Base-by-base conservation (phyloP, 2,113 vertebrate species). In the Misgurnus mizolepis region DNA sequence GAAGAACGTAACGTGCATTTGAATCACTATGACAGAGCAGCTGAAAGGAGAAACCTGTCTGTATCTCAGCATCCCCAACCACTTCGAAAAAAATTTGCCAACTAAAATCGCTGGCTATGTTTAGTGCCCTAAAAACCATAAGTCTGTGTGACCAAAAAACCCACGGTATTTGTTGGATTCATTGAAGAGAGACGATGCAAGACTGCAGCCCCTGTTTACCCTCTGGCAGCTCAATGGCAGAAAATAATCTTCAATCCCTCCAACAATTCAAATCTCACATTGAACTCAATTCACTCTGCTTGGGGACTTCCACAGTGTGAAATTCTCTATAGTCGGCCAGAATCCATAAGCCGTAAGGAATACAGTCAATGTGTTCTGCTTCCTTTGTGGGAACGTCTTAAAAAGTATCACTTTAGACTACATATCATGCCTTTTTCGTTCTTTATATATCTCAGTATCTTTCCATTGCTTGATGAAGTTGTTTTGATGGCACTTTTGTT, bases 171-270 rank as follows among this genome's bases (percentile, higher is more conserved):
- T 80, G 55, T n/a, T 0, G 7, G 61, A 34, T 73, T 41, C 50
- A 67, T 62, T 50, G 47, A 62, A 17, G 43, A 72, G 60, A 65
- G 76, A 11, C 43, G 27, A 61, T 43, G 18, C 41, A 45, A 34
- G 58, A 64, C 66, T 49, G 65, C 4, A 7, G 60, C 34, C 45
- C 10, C 68, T 39, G 67, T 71, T 76, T 78, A 80, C 71, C 17
- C 39, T 64, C 27, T 53, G 64, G 67, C 50, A 60, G 45, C 68
- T 75, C 67, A 10, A n/a, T 40, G 68, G 27, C 49, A 22, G 34
- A 49, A 49, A 81, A 61, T 84, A 73, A 66, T 81, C 74, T 78
- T 64, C 80, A 73, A 78, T 78, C 68, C 22, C 62, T 72, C 61
- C 43, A 78, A 78, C 74, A 60, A 74, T 68, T 77, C 43, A 61